Evolutionary conservation across 37 sponge, comb jelly and placozoan genomes (phyloP).

Genomic region (Chondrosia reniformis): DNA sequence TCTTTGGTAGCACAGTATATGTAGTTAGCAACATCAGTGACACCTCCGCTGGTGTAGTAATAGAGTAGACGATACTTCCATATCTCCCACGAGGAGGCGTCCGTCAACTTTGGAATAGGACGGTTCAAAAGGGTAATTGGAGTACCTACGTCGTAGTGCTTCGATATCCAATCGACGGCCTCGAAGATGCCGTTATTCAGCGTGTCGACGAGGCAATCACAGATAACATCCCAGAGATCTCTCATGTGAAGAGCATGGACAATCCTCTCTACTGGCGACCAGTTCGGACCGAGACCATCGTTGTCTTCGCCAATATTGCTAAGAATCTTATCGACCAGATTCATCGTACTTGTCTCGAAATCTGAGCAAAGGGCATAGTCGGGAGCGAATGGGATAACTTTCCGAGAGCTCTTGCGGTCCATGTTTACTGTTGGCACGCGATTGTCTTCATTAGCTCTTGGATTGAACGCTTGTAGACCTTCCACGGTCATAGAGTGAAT

Average conservation of each 20-base stretch:
- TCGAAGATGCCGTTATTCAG: constrained; percentile 45
- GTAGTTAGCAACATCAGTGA: constrained; percentile 61
- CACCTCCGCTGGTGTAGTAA: constrained; percentile 49
- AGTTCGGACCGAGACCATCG: constrained; percentile 66
- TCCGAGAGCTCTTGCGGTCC: constrained; percentile 41
- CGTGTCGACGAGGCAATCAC: constrained; percentile 57
- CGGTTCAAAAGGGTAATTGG: constrained; percentile 80
- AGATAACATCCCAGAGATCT: constrained; percentile 65
- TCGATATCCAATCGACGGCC: constrained; percentile 70
- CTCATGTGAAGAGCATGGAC: constrained; percentile 72
- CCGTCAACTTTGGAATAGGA: constrained; percentile 71
- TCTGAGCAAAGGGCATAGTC: constrained; percentile 34
- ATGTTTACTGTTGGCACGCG: constrained; percentile 67
- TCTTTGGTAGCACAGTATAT: constrained; percentile 66
- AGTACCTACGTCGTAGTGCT: constrained; percentile 72
- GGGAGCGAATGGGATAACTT: constrained; percentile 67
- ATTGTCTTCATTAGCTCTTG: constrained; percentile 48
- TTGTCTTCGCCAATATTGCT: constrained; percentile 51
- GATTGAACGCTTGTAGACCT: constrained; percentile 62
- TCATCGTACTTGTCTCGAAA: constrained; percentile 58
- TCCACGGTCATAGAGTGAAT: constrained; percentile 78
- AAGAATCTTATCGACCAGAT: constrained; percentile 66
- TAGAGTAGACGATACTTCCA: constrained; percentile 68
- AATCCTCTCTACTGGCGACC: constrained; percentile 76
- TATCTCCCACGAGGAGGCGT: constrained; percentile 48